These are phyloP conservation scores for Odontophorus gujanensis DNA, from an alignment of 2,113 vertebrate species.

Conservation along the genomic window DNA sequence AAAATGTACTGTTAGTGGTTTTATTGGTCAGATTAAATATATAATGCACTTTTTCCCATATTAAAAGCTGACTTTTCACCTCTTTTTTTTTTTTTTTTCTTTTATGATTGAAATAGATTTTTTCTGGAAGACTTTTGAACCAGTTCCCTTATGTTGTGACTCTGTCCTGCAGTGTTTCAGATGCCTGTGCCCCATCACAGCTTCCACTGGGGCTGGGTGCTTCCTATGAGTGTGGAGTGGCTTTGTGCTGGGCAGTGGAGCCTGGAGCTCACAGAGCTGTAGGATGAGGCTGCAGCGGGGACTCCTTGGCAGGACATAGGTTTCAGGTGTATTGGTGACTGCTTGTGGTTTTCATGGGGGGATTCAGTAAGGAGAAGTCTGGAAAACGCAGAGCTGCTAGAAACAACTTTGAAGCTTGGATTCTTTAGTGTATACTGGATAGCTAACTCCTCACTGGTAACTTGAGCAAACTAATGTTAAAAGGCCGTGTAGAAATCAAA, in stretches of 20 bases:
- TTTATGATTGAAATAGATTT: background rate
- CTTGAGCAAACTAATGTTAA: background rate
- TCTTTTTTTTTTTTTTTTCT: no score
- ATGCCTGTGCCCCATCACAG: fast-evolving
- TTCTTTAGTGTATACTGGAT: background rate
- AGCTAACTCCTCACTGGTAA: background rate
- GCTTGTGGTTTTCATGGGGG: background rate
- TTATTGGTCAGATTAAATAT: background rate
- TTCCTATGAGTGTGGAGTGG: background rate
- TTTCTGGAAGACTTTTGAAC: background rate
- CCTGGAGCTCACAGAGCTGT: fast-evolving
- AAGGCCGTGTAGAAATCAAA: background rate
- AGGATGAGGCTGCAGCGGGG: background rate
- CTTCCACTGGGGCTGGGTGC: background rate
- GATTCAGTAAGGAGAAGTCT: background rate
- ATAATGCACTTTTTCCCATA: background rate
- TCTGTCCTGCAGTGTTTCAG: background rate
- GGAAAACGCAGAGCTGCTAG: background rate
- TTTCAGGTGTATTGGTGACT: background rate
- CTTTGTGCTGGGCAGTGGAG: background rate
- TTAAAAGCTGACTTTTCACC: no score
- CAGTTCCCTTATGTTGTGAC: background rate
- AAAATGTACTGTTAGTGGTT: background rate
- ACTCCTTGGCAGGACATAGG: background rate
- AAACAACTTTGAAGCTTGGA: background rate